These are phyloP conservation scores for Nothoprocta perdicaria DNA, from an alignment of 2,113 vertebrate genomes.

Conservation along the genomic window DNA sequence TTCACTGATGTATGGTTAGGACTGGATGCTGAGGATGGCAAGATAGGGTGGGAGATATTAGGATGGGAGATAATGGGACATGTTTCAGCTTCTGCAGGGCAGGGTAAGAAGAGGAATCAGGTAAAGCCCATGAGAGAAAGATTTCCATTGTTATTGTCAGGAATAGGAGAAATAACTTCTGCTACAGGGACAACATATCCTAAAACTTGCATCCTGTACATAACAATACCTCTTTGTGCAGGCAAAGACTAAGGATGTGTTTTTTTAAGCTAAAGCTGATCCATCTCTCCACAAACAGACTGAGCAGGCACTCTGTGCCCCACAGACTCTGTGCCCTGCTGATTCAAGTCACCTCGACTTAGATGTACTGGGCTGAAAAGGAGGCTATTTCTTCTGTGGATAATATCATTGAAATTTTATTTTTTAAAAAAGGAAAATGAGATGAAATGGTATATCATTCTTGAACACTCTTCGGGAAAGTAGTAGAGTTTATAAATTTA, in stretches of 20 bases:
- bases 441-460: not conserved
- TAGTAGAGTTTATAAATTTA: not conserved
- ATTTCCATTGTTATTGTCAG: not conserved
- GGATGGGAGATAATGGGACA: not conserved
- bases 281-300: not conserved
- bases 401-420: not conserved
- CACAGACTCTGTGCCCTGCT: not conserved
- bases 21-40: not conserved
- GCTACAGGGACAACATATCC: not conserved
- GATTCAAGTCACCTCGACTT: not conserved
- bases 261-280: not conserved
- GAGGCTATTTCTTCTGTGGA: not conserved
- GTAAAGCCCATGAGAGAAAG: not conserved
- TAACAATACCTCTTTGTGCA: fast-evolving
- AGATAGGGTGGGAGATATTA: not conserved
- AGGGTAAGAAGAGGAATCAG: not conserved
- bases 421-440: not conserved
- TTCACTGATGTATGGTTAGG: not conserved
- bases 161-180: not conserved
- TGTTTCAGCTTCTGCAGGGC: not conserved
- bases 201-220: not conserved
- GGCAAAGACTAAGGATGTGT: not conserved
- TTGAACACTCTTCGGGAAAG: not conserved
- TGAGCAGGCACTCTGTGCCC: not conserved
- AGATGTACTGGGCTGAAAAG: fast-evolving